phyloP scores from a whole-genome alignment of 2,797 vertebrate species.

The Danio aesculapii region DNA sequence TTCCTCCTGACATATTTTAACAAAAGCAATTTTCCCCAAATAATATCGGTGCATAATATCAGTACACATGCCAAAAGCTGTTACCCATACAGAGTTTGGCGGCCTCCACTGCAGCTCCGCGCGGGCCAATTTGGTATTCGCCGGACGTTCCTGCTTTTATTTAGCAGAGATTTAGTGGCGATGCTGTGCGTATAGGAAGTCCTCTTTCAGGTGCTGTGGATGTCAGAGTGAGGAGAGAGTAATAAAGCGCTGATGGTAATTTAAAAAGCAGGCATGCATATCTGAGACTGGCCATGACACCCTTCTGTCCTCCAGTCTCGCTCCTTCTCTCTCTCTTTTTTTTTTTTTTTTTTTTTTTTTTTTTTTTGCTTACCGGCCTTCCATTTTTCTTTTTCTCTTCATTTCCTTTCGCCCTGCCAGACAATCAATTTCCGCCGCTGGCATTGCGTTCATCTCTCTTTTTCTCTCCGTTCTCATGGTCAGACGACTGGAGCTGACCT shows the following conservation, averaged over 20 bases:
- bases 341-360: not conserved
- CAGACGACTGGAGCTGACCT: slow-evolving; percentile 79
- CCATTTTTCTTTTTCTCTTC: slow-evolving; percentile 78
- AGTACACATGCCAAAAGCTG: slow-evolving; percentile 14
- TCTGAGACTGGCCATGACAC: slow-evolving; percentile 65
- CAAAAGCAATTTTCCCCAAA: slow-evolving; percentile 16
- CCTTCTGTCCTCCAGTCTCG: slow-evolving; percentile 55
- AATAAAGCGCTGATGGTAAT: slow-evolving; percentile 64
- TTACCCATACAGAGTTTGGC: not conserved
- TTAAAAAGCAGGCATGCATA: slow-evolving; percentile 70
- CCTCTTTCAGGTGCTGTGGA: slow-evolving; percentile 49
- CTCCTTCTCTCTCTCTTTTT: slow-evolving; percentile 36
- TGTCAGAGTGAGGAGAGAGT: slow-evolving; percentile 61
- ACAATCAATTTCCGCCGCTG: slow-evolving; percentile 79
- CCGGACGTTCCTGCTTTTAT: slow-evolving; percentile 54
- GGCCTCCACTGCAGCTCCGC: not conserved
- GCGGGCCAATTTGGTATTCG: slow-evolving; percentile 50
- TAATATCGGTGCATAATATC: not conserved
- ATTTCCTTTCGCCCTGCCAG: slow-evolving; percentile 75
- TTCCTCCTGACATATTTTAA: slow-evolving; percentile 18
- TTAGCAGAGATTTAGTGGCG: slow-evolving; percentile 50
- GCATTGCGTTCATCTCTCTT: slow-evolving; percentile 60
- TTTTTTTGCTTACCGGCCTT: slow-evolving; percentile 59
- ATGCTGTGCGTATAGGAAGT: slow-evolving; percentile 42
- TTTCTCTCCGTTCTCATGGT: slow-evolving; percentile 62